These are phyloP conservation scores for Leptobrachium leishanense DNA, from an alignment of 2,113 vertebrate species.

Conservation along the genomic window DNA sequence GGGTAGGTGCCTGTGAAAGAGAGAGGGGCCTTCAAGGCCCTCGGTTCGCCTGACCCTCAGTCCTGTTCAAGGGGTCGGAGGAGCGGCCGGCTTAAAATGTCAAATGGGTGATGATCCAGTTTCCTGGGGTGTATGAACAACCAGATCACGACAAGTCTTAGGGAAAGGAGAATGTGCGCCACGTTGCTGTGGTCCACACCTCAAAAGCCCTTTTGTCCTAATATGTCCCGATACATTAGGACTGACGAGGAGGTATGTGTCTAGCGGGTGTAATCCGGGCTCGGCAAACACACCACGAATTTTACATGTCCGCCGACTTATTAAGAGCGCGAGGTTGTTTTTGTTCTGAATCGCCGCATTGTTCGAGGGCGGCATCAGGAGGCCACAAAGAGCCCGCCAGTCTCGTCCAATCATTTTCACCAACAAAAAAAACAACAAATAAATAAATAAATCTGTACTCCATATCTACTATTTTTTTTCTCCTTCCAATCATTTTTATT, in stretches of 20 bases:
- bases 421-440: background rate
- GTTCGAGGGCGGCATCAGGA: conserved; percentile 1
- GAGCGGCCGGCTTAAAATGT: too few relatives aligned
- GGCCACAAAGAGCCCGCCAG: background rate
- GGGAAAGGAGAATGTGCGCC: too few relatives aligned
- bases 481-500: conserved; percentile 15
- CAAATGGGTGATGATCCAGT: too few relatives aligned
- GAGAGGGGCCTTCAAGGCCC: too few relatives aligned
- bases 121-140: too few relatives aligned
- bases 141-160: too few relatives aligned
- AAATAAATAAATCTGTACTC: background rate
- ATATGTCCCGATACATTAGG: background rate
- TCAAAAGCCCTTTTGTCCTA: background rate
- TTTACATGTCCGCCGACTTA: background rate
- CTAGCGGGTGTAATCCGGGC: background rate
- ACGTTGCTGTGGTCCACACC: background rate
- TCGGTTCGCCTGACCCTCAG: too few relatives aligned
- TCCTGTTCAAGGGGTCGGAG: too few relatives aligned
- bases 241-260: background rate
- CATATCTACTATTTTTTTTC: background rate
- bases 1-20: too few relatives aligned
- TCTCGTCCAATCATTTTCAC: conserved; percentile 26
- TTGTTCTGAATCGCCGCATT: conserved; percentile 34
- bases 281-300: background rate
- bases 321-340: background rate